Evolutionary conservation across 2,888 invertebrate genomes (phyloP).

Genomic region (Tupiocoris notatus): DNA sequence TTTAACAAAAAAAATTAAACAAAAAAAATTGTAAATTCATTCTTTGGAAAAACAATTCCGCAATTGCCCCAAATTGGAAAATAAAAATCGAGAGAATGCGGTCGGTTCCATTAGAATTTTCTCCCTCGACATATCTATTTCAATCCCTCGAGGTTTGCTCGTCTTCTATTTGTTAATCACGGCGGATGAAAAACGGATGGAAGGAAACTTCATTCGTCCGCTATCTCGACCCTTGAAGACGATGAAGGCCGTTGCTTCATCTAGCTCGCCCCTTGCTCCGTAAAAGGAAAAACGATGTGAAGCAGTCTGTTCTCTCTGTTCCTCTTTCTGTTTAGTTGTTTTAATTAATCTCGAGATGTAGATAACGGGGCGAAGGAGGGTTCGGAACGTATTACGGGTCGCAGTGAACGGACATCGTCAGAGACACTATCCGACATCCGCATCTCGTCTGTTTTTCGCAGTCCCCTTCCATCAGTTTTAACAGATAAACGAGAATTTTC

Average conservation of each 20-base stretch:
- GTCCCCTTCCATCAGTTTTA: not conserved
- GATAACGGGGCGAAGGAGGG: conserved; percentile 11
- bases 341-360: conserved; percentile 42
- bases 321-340: conserved; percentile 26
- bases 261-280: not conserved
- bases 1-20: no score
- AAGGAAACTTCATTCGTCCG: conserved; percentile 37
- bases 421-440: not conserved
- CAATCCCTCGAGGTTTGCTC: not conserved
- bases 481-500: not conserved
- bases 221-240: conserved; percentile 21
- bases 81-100: no score
- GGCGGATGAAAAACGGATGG: conserved; percentile 5
- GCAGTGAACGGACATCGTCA: not conserved
- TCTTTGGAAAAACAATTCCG: no score
- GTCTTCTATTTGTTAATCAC: not conserved
- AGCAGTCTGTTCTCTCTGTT: not conserved
- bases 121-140: no score
- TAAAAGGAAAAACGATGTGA: not conserved
- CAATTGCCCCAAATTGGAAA: no score
- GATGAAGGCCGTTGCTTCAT: not conserved
- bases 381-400: not conserved
- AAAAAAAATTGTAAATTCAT: no score
- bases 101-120: no score
- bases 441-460: not conserved